Evolutionary conservation across 2,797 vertebrate species (phyloP), one percentile per base, ranked within the genome.

Genomic region (Tinamus major): DNA sequence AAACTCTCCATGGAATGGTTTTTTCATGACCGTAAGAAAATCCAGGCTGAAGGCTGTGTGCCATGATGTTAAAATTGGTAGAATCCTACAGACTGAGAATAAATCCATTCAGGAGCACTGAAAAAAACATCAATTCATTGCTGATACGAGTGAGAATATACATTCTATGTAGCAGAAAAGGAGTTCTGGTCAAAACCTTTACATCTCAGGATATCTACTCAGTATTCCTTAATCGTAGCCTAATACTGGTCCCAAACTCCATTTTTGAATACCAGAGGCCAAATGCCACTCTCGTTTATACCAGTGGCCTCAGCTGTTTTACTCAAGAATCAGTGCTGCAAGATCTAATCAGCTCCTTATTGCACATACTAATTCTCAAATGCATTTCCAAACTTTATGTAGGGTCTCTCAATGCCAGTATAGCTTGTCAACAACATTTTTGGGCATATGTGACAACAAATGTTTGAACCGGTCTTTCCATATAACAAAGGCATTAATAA

Each of bases 341-440:
- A 20, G 61, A 48, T 71, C 93, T 87, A 93, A 95, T 91, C 85
- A 94, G 53, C 39, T 15, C 51, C 70, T 92, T 91, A 84, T 53
- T 94, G 79, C 64, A 92, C 79, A 68, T 72, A 94, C 46, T 67
- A 87, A 84, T 91, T 84, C 93, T 92, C 74, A 94, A 89, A 92
- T 91, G 68, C 64, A 84, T 95, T 93, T 85, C 93, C 95, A 91
- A 93, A 94, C 87, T 95, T 93, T 95, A 90, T 93, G 89, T 95
- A 95, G 85, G 92, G 94, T 92, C 96, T 94, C 79, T 93, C 89
- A 91, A 95, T 93, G 94, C 92, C 94, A 95, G 90, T 95, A 91
- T 93, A 96, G 87, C 93, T 96, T 94, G 92, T 96, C 95, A 95
- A 95, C 91, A 95, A 95, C 85, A 93, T 95, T 96, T 89, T 91